Evolutionary conservation across 2,113 vertebrate genomes (phyloP), one percentile per base, ranked within the genome.

Genomic region (Triplophysa rosa): DNA sequence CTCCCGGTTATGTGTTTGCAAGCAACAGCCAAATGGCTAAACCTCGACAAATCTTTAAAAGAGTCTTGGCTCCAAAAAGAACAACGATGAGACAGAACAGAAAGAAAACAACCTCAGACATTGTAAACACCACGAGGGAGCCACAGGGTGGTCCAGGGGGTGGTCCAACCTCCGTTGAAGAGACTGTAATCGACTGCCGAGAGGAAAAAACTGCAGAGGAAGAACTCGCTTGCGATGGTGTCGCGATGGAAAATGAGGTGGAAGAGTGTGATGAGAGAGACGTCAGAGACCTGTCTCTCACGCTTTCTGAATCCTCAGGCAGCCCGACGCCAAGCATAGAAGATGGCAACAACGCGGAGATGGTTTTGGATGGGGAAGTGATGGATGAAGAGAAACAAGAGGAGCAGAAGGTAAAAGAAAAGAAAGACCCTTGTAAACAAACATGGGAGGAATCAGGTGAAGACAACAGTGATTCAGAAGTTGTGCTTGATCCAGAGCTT

Each of bases 401-500:
- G n/a, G 26, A 71, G 49, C 67, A 58, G 13, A 13, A 47, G 13
- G 24, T 21, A 23, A 59, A 33, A 68, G 40, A 68, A 17, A 23
- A 12, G 2, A 33, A 58, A n/a, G 45, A 11, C 45, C 17, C 16
- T 4, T 19, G 42, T 37, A 33, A 29, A 24, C 23, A 19, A 52
- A 37, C 19, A 1, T 17, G 23, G 73, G 68, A 56, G 91, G 94
- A 91, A 91, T 68, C 9, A 88, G 92, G 88, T 93, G 49, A 92
- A 94, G 7, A 67, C 81, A 12, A 90, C 92, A 87, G 92, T 0
- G 93, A 92, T 14, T 95, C 94, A 0, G 93, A 94, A 0, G 82
- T 93, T 14, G 86, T 92, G 4, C 94, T 93, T 0, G 91, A 94
- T 61, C 92, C 93, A 0, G 93, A 94, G n/a, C 90, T 94, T 37